These are phyloP conservation scores for Etheostoma cragini DNA, from an alignment of 2,113 vertebrate species.

Conservation along the genomic window DNA sequence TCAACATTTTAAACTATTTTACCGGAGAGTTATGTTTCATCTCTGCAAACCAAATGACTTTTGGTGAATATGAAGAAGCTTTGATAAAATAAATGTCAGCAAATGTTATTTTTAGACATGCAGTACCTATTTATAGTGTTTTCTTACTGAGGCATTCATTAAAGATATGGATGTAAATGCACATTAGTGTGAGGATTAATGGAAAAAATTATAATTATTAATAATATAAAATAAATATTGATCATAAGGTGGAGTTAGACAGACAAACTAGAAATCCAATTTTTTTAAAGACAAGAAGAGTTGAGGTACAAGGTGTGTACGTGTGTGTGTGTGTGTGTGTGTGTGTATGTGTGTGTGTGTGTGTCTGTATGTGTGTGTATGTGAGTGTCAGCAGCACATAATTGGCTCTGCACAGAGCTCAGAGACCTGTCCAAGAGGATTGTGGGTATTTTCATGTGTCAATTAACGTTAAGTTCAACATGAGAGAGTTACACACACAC, in stretches of 20 bases:
- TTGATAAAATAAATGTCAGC: neutral
- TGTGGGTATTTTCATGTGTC: constrained; percentile 70
- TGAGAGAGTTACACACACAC: constrained; percentile 33
- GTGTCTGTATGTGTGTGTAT: constrained; percentile 16
- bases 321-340: constrained; percentile 6
- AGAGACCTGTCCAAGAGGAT: constrained; percentile 61
- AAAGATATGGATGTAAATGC: neutral
- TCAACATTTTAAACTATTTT: neutral
- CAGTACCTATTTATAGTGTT: no score
- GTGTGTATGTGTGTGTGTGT: constrained; percentile 6
- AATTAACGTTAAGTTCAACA: constrained; percentile 67
- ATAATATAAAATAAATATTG: no score
- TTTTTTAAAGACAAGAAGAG: neutral
- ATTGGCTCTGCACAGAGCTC: constrained; percentile 58
- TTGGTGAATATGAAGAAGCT: neutral
- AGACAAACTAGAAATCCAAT: no score
- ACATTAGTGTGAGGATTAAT: neutral
- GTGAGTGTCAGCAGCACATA: constrained; percentile 48
- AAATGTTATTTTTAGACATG: neutral
- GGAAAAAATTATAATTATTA: no score
- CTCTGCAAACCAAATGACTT: neutral
- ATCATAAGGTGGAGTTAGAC: neutral
- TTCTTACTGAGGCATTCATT: no score
- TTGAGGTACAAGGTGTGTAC: neutral
- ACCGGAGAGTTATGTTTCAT: neutral